A percentile compares a stretch with the other conserved stretches of the same genome.
These are phyloP conservation scores for Atrina japonica DNA, from an alignment of 2,888 invertebrate species.

Conservation along the genomic window DNA sequence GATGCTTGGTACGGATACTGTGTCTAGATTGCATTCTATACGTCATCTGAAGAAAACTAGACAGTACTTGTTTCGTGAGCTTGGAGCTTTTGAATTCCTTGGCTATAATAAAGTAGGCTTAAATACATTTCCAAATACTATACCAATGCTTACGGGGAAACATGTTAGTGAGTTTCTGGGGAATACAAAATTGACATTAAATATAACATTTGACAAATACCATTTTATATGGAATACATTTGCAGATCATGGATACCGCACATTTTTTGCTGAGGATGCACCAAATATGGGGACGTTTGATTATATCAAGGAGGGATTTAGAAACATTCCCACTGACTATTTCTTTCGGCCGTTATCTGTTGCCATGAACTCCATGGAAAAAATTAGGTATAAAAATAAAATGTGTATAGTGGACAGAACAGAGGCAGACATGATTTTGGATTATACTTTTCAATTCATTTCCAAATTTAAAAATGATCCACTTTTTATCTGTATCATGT, in stretches of 20 bases:
- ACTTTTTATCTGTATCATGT: slow-evolving; percentile 92
- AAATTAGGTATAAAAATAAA: slow-evolving; percentile 66
- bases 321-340: slow-evolving; percentile 90
- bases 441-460: slow-evolving; percentile 83
- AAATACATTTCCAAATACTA: slow-evolving; percentile 91
- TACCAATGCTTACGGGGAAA: slow-evolving; percentile 85
- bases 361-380: slow-evolving; percentile 81
- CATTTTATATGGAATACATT: slow-evolving; percentile 92
- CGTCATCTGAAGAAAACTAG: slow-evolving; percentile 88
- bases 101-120: slow-evolving; percentile 96
- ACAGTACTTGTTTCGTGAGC: slow-evolving; percentile 83
- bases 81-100: slow-evolving; percentile 87
- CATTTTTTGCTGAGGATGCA: slow-evolving; percentile 91
- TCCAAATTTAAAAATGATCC: slow-evolving; percentile 83
- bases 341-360: slow-evolving; percentile 89
- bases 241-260: slow-evolving; percentile 87
- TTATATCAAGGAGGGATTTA: slow-evolving; percentile 88
- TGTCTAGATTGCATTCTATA: slow-evolving; percentile 91
- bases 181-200: slow-evolving; percentile 19
- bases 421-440: slow-evolving; percentile 85
- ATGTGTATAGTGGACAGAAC: slow-evolving; percentile 87
- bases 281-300: slow-evolving; percentile 90
- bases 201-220: slow-evolving; percentile 77
- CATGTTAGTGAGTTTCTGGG: slow-evolving; percentile 46
- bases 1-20: slow-evolving; percentile 91